Base-by-base conservation (phyloP, 2,113 vertebrate genomes). In the Onychostoma macrolepis region DNA sequence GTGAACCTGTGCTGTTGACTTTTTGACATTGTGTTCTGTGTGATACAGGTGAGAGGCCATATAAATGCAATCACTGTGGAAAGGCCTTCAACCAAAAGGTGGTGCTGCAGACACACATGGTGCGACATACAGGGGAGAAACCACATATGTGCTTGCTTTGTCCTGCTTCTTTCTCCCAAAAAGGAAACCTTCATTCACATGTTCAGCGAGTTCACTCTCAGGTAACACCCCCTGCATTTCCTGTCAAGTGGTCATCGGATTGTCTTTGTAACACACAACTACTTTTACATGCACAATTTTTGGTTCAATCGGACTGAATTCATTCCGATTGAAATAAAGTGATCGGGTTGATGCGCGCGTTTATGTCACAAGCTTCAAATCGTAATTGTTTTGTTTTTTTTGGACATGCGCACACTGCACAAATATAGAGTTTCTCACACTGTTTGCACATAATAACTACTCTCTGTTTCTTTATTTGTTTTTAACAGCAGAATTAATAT, bases 51-150 rank as follows among this genome's bases (percentile, higher is more conserved):
- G 98, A 99, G 89, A 95, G 98, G 80, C 98, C 98, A 0, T 99
- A 96, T 77, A 97, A 97, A 82, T 99, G 98, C 89, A 90, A 92
- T 1, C 96, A 98, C 65, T 99, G 98, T 67, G 95, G 97, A 45
- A 99, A 99, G 91, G 97, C 98, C 67, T 99, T 99, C 93, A 99
- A 99, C 96, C 98, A 99, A 96, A 99, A 99, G 95, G 98, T 98
- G 93, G 98, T 98, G 43, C 94, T 99, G 93, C 98, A 99, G 94
- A 99, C 98, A 26, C 98, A 99, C 91, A 99, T 99, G 98, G 96
- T 98, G 86, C 96, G 97, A 88, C 98, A 99, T 90, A 99, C 98
- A 0, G 98, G 98, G 11, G 98, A 99, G 93, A 99, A 99, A 90
- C 98, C 98, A 15, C 97, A 99, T 11, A 95, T 98, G 91, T 99